These are phyloP conservation scores for Tenualosa thibaudeaui DNA, from an alignment of 2,797 vertebrate genomes.

Conservation along the genomic window DNA sequence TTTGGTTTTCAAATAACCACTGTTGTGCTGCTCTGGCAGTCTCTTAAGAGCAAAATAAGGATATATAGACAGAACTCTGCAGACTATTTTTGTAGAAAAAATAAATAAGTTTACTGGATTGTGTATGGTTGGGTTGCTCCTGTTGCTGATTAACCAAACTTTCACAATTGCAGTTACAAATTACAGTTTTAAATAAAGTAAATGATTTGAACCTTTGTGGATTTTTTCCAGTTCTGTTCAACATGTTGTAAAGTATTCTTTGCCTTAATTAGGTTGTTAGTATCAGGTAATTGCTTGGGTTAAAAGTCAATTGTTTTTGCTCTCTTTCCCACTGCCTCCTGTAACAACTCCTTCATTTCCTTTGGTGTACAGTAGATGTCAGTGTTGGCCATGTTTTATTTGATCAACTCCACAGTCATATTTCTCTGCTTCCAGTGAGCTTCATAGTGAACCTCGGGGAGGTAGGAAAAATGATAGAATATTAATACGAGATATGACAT, in stretches of 20 bases:
- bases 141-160: slow-evolving; percentile 29
- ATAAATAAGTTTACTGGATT: neutral
- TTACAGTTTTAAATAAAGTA: slow-evolving; percentile 43
- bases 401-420: neutral
- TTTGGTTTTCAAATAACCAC: neutral
- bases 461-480: too few species aligned
- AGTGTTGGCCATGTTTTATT: neutral
- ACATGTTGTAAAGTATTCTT: neutral
- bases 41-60: neutral
- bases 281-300: neutral
- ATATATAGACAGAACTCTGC: neutral
- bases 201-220: neutral
- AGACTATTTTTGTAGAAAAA: slow-evolving; percentile 45
- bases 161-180: neutral
- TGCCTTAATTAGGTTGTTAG: neutral
- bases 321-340: neutral
- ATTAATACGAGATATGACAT: too few species aligned
- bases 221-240: neutral
- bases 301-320: neutral
- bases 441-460: too few species aligned
- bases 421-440: neutral
- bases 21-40: slow-evolving; percentile 9
- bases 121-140: slow-evolving; percentile 31
- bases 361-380: neutral
- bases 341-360: neutral